phyloP scores from a whole-genome alignment of 53 echinoderm and acorn worm species.

The Paracentrotus lividus region DNA sequence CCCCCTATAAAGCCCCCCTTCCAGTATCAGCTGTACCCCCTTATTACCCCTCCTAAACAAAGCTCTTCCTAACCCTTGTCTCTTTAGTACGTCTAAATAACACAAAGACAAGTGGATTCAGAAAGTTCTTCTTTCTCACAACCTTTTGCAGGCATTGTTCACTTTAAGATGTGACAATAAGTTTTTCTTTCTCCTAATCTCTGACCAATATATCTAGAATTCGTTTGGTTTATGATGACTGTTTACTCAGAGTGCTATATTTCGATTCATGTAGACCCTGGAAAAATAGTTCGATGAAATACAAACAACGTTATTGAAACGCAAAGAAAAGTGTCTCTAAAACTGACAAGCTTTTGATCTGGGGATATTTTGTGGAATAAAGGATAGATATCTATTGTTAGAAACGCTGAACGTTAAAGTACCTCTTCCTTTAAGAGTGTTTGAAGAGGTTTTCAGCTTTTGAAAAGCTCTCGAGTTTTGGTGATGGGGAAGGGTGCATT shows the following conservation, averaged over 20 bases:
- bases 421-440: not conserved
- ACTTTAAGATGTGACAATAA: conserved; percentile 32
- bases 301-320: conserved; percentile 6
- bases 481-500: not conserved
- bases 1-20: conserved; percentile 9
- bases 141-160: conserved; percentile 21
- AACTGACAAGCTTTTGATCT: not conserved
- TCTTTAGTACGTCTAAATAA: conserved; percentile 16
- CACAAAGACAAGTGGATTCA: not conserved
- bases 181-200: conserved; percentile 30
- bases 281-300: not conserved
- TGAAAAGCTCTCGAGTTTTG: not conserved
- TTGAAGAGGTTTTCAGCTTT: conserved; percentile 40
- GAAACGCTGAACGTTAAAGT: not conserved
- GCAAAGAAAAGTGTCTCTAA: not conserved
- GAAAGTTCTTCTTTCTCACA: not conserved
- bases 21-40: conserved; percentile 21
- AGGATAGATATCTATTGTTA: not conserved
- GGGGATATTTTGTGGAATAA: not conserved
- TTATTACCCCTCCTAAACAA: not conserved
- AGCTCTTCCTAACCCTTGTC: not conserved
- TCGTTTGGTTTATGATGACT: conserved; percentile 10
- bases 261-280: not conserved
- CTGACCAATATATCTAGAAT: not conserved
- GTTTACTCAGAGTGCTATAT: not conserved